Evolutionary conservation across 2,888 invertebrate genomes (phyloP).

Genomic region (Cheilosia soror): DNA sequence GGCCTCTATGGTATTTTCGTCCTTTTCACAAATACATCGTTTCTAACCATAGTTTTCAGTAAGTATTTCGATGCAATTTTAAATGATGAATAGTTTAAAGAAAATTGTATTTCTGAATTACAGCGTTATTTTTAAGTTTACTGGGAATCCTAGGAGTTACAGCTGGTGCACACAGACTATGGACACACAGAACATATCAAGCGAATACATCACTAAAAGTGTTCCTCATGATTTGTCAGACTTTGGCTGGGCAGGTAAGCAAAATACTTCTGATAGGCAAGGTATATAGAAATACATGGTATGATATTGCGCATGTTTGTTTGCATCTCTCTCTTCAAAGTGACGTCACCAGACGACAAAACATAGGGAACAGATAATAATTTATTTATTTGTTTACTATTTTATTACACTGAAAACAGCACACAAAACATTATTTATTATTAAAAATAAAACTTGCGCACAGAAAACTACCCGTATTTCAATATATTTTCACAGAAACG

Average conservation of each 20-base stretch:
- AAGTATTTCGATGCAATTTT: conserved; percentile 80
- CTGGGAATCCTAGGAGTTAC: conserved; percentile 92
- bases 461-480: no score
- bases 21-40: conserved; percentile 86
- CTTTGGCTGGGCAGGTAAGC: conserved; percentile 93
- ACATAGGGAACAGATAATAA: no score
- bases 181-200: conserved; percentile 94
- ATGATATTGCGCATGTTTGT: no score
- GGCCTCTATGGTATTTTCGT: conserved; percentile 88
- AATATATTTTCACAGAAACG: no score
- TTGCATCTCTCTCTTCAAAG: no score
- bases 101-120: conserved; percentile 76
- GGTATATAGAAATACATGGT: no score
- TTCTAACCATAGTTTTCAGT: conserved; percentile 88
- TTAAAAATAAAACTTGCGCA: no score
- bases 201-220: conserved; percentile 89
- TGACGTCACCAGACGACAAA: no score
- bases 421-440: no score
- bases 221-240: conserved; percentile 92
- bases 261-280: no score
- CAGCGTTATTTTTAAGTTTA: conserved; percentile 87
- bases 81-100: not conserved
- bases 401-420: no score
- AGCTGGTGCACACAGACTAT: conserved; percentile 95
- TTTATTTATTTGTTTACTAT: no score